phyloP scores from a whole-genome alignment of 1,140 invertebrate species.

The Chlorops oryzae region DNA sequence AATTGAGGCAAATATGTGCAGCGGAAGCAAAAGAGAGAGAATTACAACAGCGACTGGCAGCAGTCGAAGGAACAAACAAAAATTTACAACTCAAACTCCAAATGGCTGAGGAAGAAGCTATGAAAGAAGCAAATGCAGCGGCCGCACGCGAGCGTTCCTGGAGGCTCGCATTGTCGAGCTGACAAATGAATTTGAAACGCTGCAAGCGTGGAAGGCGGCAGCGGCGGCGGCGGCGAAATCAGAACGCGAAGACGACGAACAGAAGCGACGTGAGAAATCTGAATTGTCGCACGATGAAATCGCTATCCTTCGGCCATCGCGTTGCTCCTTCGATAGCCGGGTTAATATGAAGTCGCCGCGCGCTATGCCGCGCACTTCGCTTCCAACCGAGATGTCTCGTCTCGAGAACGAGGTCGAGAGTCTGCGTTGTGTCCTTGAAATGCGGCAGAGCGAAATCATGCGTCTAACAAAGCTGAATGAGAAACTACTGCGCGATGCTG shows the following conservation, averaged over 20 bases:
- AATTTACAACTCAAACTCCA: constrained; percentile 33
- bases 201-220: constrained; percentile 18
- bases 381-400: constrained; percentile 36
- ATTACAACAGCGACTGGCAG: constrained; percentile 31
- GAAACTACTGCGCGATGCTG: constrained; percentile 52
- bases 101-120: constrained; percentile 25
- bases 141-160: constrained; percentile 33
- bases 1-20: constrained; percentile 23
- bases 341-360: constrained; percentile 7
- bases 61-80: constrained; percentile 30
- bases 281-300: constrained; percentile 40
- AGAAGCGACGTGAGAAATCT: constrained; percentile 39
- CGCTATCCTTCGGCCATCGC: constrained; percentile 32
- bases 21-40: constrained; percentile 33
- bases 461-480: constrained; percentile 61
- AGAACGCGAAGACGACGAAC: constrained; percentile 27
- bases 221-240: no score
- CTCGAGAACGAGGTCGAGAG: constrained; percentile 65
- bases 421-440: constrained; percentile 65
- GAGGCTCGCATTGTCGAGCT: constrained; percentile 30
- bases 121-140: constrained; percentile 25
- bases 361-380: not conserved
- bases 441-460: constrained; percentile 66
- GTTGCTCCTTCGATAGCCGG: constrained; percentile 4
- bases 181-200: constrained; percentile 29